Percentiles rank a stretch among this genome's conserved stretches.
These are phyloP conservation scores for Steinernema hermaphroditum DNA, from an alignment of 2,888 invertebrate species.

Conservation along the genomic window DNA sequence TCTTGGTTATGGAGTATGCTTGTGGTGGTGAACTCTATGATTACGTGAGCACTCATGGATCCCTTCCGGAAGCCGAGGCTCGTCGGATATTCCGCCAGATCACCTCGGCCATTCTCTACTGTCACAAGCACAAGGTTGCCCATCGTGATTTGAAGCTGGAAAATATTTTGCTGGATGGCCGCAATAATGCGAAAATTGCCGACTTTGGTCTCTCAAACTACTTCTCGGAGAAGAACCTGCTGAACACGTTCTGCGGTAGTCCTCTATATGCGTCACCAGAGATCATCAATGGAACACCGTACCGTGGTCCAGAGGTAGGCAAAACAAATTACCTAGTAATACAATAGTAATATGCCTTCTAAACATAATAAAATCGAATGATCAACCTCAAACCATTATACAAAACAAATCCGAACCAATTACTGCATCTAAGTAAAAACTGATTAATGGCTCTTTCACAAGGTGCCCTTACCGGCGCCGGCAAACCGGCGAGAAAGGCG, in stretches of 20 bases:
- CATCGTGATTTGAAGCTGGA: constrained; percentile 71
- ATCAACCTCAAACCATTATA: too few species aligned
- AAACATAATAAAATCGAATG: too few species aligned
- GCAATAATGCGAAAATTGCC: constrained; percentile 77
- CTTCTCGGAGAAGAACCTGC: constrained; percentile 69
- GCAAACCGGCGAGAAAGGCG: too few species aligned
- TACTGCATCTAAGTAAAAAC: too few species aligned
- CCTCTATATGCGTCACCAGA: constrained; percentile 69
- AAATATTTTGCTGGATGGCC: constrained; percentile 69
- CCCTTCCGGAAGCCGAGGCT: constrained; percentile 87
- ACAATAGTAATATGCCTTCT: constrained; percentile 14
- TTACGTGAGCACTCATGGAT: constrained; percentile 83
- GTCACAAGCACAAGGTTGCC: constrained; percentile 77
- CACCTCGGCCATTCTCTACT: constrained; percentile 92
- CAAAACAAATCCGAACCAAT: too few species aligned
- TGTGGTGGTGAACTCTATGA: constrained; percentile 97
- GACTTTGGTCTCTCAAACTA: constrained; percentile 98
- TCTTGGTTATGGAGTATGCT: constrained; percentile 98
- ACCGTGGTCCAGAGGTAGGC: constrained; percentile 87
- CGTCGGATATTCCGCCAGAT: constrained; percentile 92
- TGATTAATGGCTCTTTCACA: too few species aligned
- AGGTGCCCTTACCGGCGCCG: too few species aligned
- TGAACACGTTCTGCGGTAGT: constrained; percentile 70
- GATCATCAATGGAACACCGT: constrained; percentile 70
- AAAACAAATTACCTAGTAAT: background rate